phyloP scores from a whole-genome alignment of 2,113 vertebrate genomes.

The Dicrurus megarhynchus region DNA sequence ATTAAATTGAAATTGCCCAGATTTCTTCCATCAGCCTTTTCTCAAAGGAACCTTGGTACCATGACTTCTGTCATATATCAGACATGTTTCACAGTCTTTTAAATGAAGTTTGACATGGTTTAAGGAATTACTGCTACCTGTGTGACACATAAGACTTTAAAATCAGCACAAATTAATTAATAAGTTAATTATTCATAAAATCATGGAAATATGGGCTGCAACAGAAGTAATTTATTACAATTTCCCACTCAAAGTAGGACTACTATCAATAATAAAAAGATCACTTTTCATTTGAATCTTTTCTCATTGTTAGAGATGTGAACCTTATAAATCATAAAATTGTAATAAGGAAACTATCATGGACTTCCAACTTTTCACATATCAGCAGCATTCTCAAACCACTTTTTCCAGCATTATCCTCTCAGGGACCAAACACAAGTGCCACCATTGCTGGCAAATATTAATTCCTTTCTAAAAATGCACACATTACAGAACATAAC shows the following conservation, averaged over 20 bases:
- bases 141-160: not conserved
- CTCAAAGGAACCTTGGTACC: not conserved
- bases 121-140: not conserved
- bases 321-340: not conserved
- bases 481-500: not conserved
- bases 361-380: not conserved
- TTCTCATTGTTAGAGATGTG: not conserved
- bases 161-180: not conserved
- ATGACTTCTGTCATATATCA: not conserved
- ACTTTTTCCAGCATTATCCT: not conserved
- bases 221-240: not conserved
- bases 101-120: not conserved
- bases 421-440: not conserved
- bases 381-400: not conserved
- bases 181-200: not conserved
- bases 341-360: not conserved
- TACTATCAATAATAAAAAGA: not conserved
- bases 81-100: not conserved
- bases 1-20: not conserved
- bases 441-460: not conserved
- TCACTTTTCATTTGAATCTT: not conserved
- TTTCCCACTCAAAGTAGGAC: not conserved
- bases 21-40: not conserved
- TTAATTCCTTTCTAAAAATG: not conserved
- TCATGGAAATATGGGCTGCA: not conserved